phyloP scores from a whole-genome alignment of 2,113 vertebrate species.

The Larimichthys crocea region DNA sequence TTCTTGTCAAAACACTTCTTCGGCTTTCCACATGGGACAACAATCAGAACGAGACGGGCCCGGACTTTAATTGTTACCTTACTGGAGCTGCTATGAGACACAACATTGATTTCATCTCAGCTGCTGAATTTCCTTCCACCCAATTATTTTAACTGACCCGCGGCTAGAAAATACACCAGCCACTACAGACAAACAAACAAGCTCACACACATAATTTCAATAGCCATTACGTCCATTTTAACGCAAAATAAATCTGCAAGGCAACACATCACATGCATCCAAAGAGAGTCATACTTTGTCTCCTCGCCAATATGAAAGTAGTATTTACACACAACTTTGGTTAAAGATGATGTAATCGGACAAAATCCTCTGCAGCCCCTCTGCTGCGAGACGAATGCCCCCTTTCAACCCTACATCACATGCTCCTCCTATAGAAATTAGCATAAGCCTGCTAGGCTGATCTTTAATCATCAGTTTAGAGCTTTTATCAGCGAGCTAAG shows the following conservation, averaged over 20 bases:
- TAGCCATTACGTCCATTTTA: background rate
- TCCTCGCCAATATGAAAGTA: constrained; percentile 3
- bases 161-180: background rate
- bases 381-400: constrained; percentile 5
- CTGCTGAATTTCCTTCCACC: constrained; percentile 20
- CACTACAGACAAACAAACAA: constrained; percentile 16
- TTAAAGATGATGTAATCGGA: constrained; percentile 17
- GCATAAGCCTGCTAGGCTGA: constrained; percentile 5
- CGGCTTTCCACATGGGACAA: constrained; percentile 38
- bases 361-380: background rate
- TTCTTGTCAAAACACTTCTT: constrained; percentile 27
- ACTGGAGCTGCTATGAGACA: constrained; percentile 6
- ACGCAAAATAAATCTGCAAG: constrained; percentile 22
- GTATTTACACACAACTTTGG: constrained; percentile 9
- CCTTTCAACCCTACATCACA: constrained; percentile 22
- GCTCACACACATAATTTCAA: background rate
- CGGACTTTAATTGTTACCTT: constrained; percentile 29
- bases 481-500: constrained; percentile 17
- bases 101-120: constrained; percentile 58
- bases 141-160: constrained; percentile 59
- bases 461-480: constrained; percentile 3
- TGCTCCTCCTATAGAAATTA: constrained; percentile 31
- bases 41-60: background rate
- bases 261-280: background rate
- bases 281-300: background rate